phyloP scores from a whole-genome alignment of 2,888 invertebrate genomes.

The Nephrotoma appendiculata region DNA sequence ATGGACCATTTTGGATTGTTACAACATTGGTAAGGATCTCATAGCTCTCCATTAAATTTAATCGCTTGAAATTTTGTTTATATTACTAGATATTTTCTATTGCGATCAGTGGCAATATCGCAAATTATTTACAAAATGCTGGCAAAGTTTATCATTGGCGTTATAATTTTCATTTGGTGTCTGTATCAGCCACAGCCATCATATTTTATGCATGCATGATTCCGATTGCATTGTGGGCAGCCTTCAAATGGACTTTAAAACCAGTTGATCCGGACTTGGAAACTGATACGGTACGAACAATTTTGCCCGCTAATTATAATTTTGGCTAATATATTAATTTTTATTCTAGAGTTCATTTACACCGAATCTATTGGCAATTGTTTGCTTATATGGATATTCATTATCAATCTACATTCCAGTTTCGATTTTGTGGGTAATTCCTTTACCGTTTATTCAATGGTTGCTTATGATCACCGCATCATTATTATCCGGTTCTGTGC shows the following conservation, averaged over 20 bases:
- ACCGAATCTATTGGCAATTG: constrained; percentile 66
- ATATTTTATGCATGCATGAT: constrained; percentile 77
- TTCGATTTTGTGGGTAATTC: constrained; percentile 83
- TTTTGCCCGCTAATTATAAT: background rate
- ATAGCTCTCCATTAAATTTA: background rate
- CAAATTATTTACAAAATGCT: constrained; percentile 72
- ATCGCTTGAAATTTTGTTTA: background rate
- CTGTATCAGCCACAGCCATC: constrained; percentile 81
- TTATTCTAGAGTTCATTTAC: constrained; percentile 35
- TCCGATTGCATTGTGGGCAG: constrained; percentile 69
- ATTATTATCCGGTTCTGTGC: constrained; percentile 68
- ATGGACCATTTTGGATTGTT: constrained; percentile 95
- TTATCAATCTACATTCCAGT: constrained; percentile 88
- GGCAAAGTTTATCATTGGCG: constrained; percentile 63
- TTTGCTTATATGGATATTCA: constrained; percentile 93
- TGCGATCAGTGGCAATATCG: constrained; percentile 87
- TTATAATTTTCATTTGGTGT: constrained; percentile 87
- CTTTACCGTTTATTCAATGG: constrained; percentile 75
- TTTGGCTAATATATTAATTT: background rate
- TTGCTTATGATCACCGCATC: constrained; percentile 67
- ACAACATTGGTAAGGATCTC: constrained; percentile 52
- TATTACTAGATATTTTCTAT: constrained; percentile 64
- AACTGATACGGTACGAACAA: constrained; percentile 40
- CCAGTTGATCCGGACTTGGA: constrained; percentile 44
- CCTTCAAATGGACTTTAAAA: constrained; percentile 65